Conservation (phyloP, 1,140 invertebrate species). For the Sminthurinus signatus region DNA sequence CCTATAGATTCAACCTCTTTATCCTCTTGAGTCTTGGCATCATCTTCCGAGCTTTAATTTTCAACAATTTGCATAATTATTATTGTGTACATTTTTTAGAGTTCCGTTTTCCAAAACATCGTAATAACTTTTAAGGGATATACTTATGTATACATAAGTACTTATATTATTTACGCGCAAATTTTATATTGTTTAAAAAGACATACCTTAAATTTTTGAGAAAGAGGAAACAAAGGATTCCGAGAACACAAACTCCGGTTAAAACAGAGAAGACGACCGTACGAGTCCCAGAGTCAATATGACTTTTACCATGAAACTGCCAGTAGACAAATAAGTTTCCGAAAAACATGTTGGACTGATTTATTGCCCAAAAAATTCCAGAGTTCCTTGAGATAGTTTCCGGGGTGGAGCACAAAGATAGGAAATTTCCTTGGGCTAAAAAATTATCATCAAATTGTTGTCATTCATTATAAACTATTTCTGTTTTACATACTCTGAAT, state of each 20-base stretch:
- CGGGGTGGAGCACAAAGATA: slow-evolving; percentile 80
- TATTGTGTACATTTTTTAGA: too few relatives aligned
- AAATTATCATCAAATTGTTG: too few relatives aligned
- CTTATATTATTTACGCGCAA: slow-evolving; percentile 1
- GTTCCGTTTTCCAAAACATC: too few relatives aligned
- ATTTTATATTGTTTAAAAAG: too few relatives aligned
- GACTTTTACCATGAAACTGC: slow-evolving; percentile 68
- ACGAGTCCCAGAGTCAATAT: slow-evolving; percentile 59
- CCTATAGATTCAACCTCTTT: background rate
- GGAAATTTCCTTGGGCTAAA: slow-evolving; percentile 87
- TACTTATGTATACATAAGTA: too few relatives aligned
- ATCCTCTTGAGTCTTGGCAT: background rate
- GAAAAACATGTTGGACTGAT: slow-evolving; percentile 83
- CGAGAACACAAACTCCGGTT: slow-evolving; percentile 56
- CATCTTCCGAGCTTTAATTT: background rate
- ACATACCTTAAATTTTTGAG: slow-evolving; percentile 49
- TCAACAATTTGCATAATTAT: too few relatives aligned
- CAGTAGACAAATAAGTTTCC: slow-evolving; percentile 92
- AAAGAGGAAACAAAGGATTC: slow-evolving; percentile 60
- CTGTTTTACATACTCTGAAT: too few relatives aligned
- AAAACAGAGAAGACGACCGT: slow-evolving; percentile 69
- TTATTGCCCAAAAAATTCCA: slow-evolving; percentile 90
- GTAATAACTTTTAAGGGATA: too few relatives aligned
- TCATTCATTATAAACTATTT: too few relatives aligned
- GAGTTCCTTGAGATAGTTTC: slow-evolving; percentile 87